Percentiles rank a stretch among this genome's conserved stretches.
phyloP scores from a whole-genome alignment of 2,888 invertebrate species.

The Stenodema calcarata region DNA sequence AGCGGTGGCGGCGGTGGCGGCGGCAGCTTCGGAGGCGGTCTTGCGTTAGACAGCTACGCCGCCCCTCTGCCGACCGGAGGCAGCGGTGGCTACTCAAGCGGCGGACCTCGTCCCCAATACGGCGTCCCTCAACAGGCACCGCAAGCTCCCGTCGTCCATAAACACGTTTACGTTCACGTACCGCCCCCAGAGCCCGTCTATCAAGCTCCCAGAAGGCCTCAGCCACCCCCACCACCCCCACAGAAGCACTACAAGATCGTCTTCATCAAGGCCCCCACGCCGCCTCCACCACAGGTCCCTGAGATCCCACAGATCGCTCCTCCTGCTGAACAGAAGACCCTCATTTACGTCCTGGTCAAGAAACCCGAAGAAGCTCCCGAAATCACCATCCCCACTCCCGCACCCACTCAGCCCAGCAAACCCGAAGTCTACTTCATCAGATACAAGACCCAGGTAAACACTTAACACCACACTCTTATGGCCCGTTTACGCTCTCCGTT shows the following conservation, averaged over 20 bases:
- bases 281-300: conserved; percentile 64
- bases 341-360: conserved; percentile 87
- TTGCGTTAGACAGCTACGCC: conserved; percentile 64
- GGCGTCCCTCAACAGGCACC: conserved; percentile 69
- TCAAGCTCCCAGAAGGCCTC: conserved; percentile 65
- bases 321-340: conserved; percentile 87
- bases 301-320: conserved; percentile 69
- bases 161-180: conserved; percentile 90
- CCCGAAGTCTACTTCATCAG: conserved; percentile 91
- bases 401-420: conserved; percentile 85
- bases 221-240: conserved; percentile 65
- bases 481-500: too few relatives aligned
- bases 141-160: conserved; percentile 81
- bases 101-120: conserved; percentile 70
- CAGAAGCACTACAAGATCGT: conserved; percentile 86
- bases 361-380: conserved; percentile 86
- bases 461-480: background rate
- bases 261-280: conserved; percentile 75
- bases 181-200: conserved; percentile 84
- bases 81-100: conserved; percentile 55
- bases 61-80: conserved; percentile 62
- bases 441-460: conserved; percentile 81
- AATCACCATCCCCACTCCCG: conserved; percentile 77
- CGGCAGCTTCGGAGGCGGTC: conserved; percentile 59
- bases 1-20: conserved; percentile 61